Evolutionary conservation across 2,888 invertebrate species (phyloP), one percentile per base, ranked within the genome.

Genomic region (Timema podura): DNA sequence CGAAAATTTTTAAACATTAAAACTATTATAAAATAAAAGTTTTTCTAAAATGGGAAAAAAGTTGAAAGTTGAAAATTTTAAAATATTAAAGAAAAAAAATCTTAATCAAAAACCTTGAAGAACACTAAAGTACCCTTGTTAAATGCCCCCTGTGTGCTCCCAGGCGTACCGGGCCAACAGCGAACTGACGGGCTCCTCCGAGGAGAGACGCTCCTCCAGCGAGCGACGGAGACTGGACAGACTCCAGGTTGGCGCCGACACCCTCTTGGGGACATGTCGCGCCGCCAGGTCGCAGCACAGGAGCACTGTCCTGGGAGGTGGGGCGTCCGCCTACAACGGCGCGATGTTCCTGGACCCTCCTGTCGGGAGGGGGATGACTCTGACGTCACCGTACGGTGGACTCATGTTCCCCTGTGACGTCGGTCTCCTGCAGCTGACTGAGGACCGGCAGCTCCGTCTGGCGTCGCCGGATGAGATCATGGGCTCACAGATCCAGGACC

Each of bases 341-440:
- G 67, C 49, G 30, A 30, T 15, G 66, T 44, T n/a, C 70, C 68
- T n/a, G 71, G 48, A 64, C 70, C 61, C 44, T 11, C 61, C 30
- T 15, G 7, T 13, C 61, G 7, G 68, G 78, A 77, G 68, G 82
- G 79, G 82, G 51, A 13, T 51, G 51, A 51, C 11, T 13, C 51
- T 51, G 51, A 51, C 51, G 51, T 51, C 51, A 13, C 11, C 51
- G 51, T n/a, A 51, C 11, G 51, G 51, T 2, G 30, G 30, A 30
- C 30, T 30, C 30, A 51, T 51, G n/a, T 51, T 51, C 51, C n/a
- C n/a, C 61, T 61, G 30, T 5, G 65, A 66, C 13, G 69, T 65
- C 10, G 69, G 69, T 1, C 61, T 75, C 46, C 72, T 75, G 16
- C 71, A 74, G 66, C 69, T 73, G 49, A 74, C 72, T 9, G 71